Conservation (phyloP, 2,797 vertebrate genomes). For the Acomys russatus region DNA sequence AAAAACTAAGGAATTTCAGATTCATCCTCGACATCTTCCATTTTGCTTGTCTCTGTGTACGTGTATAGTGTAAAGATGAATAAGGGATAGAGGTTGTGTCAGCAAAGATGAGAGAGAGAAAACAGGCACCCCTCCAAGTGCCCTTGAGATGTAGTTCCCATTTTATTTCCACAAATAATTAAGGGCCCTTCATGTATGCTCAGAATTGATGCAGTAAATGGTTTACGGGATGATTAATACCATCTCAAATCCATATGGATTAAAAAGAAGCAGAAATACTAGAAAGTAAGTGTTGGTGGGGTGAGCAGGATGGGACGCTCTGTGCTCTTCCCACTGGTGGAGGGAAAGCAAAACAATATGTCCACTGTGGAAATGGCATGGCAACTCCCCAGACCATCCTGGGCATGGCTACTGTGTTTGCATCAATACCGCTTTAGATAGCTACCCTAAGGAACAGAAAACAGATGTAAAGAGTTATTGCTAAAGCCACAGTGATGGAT, state of each 20-base stretch:
- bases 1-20: constrained; percentile 20
- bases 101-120: background rate
- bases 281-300: background rate
- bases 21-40: constrained; percentile 5
- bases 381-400: background rate
- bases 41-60: background rate
- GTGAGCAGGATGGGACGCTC: background rate
- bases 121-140: background rate
- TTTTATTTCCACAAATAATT: background rate
- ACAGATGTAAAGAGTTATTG: constrained; percentile 2
- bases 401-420: background rate
- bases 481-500: background rate
- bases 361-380: background rate
- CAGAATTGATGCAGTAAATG: background rate
- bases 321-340: background rate
- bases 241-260: background rate
- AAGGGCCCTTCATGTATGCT: background rate
- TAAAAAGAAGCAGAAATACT: background rate
- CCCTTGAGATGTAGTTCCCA: background rate
- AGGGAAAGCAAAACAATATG: background rate
- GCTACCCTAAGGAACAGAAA: background rate
- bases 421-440: background rate
- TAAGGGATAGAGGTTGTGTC: background rate
- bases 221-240: constrained; percentile 14
- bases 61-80: background rate